A percentile compares a stretch with the other conserved stretches of the same genome.
These are phyloP conservation scores for Chelon auratus DNA, from an alignment of 2,797 vertebrate species.

Conservation along the genomic window DNA sequence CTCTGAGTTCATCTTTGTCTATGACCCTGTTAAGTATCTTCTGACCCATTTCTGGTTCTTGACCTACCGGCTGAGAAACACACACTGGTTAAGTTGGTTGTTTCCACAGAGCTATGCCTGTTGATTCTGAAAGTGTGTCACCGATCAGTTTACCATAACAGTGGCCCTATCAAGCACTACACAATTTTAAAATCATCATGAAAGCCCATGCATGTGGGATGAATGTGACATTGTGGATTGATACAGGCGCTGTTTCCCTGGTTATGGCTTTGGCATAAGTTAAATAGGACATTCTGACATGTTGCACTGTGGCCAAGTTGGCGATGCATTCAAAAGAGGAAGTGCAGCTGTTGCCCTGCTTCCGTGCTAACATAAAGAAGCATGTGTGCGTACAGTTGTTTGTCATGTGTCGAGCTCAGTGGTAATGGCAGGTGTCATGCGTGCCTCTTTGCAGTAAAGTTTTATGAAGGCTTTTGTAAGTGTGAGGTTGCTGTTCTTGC, in stretches of 20 bases:
- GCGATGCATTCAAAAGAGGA: constrained; percentile 25
- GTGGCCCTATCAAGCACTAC: constrained; percentile 6
- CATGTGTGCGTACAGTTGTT: constrained; percentile 53
- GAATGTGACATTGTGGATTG: neutral
- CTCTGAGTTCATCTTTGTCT: constrained; percentile 14
- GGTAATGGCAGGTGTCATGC: constrained; percentile 61
- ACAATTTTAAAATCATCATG: constrained; percentile 2
- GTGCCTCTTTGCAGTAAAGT: constrained; percentile 44
- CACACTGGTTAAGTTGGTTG: constrained; percentile 29
- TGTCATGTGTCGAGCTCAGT: constrained; percentile 36
- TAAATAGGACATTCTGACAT: constrained; percentile 46
- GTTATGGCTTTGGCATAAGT: neutral
- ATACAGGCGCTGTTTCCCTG: neutral
- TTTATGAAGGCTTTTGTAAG: constrained; percentile 53
- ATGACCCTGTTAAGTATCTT: constrained; percentile 1
- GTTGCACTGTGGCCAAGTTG: constrained; percentile 12
- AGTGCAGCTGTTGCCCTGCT: constrained; percentile 51
- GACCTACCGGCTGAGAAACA: constrained; percentile 4
- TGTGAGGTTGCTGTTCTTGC: constrained; percentile 58
- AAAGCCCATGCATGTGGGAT: neutral
- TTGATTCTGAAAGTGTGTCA: constrained; percentile 56
- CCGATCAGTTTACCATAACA: constrained; percentile 14
- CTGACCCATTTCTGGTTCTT: constrained; percentile 47
- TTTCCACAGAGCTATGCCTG: constrained; percentile 36
- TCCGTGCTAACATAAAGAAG: constrained; percentile 40